A percentile compares a stretch with the other conserved stretches of the same genome.
Evolutionary conservation across 2,888 invertebrate species (phyloP).

Genomic region (Hemistola chrysoprasaria): DNA sequence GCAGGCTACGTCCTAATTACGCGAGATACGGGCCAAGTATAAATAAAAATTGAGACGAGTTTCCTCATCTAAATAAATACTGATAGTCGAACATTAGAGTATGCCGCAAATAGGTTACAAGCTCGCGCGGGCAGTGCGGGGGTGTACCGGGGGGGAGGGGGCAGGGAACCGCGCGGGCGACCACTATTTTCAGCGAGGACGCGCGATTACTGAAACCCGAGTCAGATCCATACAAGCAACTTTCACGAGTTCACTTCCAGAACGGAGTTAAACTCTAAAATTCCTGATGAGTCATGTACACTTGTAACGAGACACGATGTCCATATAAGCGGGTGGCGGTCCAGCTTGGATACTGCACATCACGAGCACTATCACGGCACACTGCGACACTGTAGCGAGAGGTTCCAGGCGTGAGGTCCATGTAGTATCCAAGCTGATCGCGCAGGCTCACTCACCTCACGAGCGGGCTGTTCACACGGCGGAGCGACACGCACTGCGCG

Average conservation of each 20-base stretch:
- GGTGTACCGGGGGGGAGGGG: conserved; percentile 34
- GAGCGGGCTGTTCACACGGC: conserved; percentile 80
- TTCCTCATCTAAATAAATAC: conserved; percentile 81
- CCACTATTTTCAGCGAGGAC: conserved; percentile 80
- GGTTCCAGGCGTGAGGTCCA: conserved; percentile 29
- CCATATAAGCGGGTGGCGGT: conserved; percentile 42
- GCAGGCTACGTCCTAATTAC: conserved; percentile 52
- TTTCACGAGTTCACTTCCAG: conserved; percentile 29
- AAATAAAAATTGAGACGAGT: conserved; percentile 71
- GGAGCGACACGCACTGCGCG: conserved; percentile 81
- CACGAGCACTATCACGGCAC: conserved; percentile 30
- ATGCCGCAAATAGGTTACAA: conserved; percentile 77
- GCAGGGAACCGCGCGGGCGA: conserved; percentile 39
- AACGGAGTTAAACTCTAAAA: conserved; percentile 23
- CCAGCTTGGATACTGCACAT: conserved; percentile 64
- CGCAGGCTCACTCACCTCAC: conserved; percentile 67
- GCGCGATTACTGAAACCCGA: conserved; percentile 74
- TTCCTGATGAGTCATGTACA: too few relatives aligned
- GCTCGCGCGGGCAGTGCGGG: conserved; percentile 44
- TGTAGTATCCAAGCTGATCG: conserved; percentile 61
- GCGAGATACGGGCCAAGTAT: conserved; percentile 69
- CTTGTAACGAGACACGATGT: too few relatives aligned
- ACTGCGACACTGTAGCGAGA: conserved; percentile 22
- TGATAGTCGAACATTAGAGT: conserved; percentile 51
- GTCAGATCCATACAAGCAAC: conserved; percentile 54